phyloP scores from a whole-genome alignment of 2,888 invertebrate species.

The Pachymerium ferrugineum region DNA sequence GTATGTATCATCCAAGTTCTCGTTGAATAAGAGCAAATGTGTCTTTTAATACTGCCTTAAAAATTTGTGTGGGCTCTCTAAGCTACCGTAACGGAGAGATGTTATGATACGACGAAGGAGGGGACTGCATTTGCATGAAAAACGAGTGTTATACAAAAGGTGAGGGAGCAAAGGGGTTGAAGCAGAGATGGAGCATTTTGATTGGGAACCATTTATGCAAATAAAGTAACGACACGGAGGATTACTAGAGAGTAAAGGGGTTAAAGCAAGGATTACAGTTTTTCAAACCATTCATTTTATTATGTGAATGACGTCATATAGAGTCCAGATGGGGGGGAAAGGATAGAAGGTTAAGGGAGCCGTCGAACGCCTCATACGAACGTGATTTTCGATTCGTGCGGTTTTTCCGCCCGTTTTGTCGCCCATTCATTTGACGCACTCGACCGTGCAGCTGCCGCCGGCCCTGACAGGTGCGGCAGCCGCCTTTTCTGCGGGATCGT shows the following conservation, averaged over 20 bases:
- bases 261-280: neutral
- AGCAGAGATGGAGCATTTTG: neutral
- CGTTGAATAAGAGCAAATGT: too few species aligned
- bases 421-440: neutral
- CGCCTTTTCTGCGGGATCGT: neutral
- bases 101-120: neutral
- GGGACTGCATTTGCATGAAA: neutral
- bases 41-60: neutral
- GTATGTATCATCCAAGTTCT: too few species aligned
- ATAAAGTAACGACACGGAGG: neutral
- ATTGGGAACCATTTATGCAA: neutral
- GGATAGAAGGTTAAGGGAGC: too few species aligned
- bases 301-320: neutral
- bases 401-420: neutral
- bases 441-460: conserved; percentile 4
- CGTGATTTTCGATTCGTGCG: neutral
- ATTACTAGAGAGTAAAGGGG: neutral
- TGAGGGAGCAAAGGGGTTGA: neutral
- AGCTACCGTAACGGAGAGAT: too few species aligned
- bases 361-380: neutral
- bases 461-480: neutral
- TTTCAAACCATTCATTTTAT: neutral
- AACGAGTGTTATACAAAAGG: neutral
- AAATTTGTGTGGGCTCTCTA: too few species aligned
- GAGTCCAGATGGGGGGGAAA: neutral